phyloP scores from a whole-genome alignment of 2,888 invertebrate species.

The Gryllus longicercus region DNA sequence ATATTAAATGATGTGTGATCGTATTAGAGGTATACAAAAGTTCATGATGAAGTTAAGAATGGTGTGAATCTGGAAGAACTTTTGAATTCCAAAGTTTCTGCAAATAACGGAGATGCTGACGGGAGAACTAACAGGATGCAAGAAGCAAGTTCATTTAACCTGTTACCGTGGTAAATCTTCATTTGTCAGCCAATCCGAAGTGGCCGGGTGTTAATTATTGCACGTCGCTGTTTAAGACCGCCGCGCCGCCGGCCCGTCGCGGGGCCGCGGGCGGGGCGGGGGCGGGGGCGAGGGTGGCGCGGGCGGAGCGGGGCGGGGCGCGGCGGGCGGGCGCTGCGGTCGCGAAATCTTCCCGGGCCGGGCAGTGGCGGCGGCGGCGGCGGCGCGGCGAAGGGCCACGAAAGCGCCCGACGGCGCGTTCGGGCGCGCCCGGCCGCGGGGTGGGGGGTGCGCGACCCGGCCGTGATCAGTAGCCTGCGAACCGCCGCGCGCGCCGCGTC shows the following conservation, averaged over 20 bases:
- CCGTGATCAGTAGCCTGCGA: neutral
- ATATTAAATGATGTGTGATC: no score
- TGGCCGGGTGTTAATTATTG: conserved; percentile 1
- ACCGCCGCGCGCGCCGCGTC: conserved; percentile 2
- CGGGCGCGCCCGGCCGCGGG: neutral
- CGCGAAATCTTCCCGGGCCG: neutral
- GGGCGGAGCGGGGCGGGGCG: neutral
- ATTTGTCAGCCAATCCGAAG: neutral
- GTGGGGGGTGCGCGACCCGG: conserved; percentile 4
- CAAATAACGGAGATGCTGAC: no score
- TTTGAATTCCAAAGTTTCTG: no score
- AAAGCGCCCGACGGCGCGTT: neutral
- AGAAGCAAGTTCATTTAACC: no score
- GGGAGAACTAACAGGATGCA: no score
- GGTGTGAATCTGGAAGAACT: no score
- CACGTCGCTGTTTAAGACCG: neutral
- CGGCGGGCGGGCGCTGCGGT: no score
- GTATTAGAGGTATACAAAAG: no score
- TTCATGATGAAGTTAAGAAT: no score
- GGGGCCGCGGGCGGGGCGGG: neutral
- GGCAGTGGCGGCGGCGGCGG: no score
- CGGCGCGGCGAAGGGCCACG: neutral
- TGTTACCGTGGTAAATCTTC: neutral
- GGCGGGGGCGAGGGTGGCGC: neutral
- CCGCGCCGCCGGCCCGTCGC: no score